Conservation (phyloP, 2,113 vertebrate genomes). For the Pseudorhombus dupliciocellatus region DNA sequence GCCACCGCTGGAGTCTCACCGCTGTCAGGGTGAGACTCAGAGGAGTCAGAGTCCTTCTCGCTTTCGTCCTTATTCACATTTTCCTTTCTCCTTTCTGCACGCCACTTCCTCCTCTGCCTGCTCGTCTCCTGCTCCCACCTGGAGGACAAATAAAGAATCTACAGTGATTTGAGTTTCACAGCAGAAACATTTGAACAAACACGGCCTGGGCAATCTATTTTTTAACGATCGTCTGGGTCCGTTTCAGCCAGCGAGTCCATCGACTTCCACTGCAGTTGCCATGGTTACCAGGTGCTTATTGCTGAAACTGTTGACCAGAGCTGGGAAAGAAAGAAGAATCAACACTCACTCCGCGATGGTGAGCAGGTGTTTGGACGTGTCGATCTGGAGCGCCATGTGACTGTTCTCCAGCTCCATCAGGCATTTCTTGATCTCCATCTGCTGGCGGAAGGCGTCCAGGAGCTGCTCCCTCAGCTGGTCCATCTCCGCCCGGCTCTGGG, state of each 20-base stretch:
- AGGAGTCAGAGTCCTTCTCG: constrained; percentile 87
- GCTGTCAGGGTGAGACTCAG: constrained; percentile 83
- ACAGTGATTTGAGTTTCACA: not conserved
- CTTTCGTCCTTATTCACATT: constrained; percentile 84
- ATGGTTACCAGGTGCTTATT: not conserved
- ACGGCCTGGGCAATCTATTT: too few relatives aligned
- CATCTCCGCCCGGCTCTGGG: constrained; percentile 80
- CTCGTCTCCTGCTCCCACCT: constrained; percentile 91
- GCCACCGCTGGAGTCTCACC: constrained; percentile 83
- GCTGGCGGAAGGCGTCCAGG: constrained; percentile 85
- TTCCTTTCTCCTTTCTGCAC: constrained; percentile 84
- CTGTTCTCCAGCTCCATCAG: constrained; percentile 90
- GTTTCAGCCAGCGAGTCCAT: not conserved
- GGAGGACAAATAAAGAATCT: not conserved
- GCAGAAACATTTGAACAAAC: too few relatives aligned
- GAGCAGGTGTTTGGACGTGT: constrained; percentile 87
- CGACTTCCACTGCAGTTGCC: not conserved
- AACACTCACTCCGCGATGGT: constrained; percentile 84
- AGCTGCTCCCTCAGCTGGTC: constrained; percentile 87
- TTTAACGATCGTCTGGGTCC: not conserved
- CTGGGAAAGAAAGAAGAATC: not conserved
- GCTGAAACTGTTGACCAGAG: not conserved
- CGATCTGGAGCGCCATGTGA: constrained; percentile 87
- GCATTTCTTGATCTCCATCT: constrained; percentile 86
- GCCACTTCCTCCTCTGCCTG: constrained; percentile 81